Evolutionary conservation across 2,888 invertebrate species (phyloP), one percentile per base, ranked within the genome.

Genomic region (Agonopterix subpropinquella): DNA sequence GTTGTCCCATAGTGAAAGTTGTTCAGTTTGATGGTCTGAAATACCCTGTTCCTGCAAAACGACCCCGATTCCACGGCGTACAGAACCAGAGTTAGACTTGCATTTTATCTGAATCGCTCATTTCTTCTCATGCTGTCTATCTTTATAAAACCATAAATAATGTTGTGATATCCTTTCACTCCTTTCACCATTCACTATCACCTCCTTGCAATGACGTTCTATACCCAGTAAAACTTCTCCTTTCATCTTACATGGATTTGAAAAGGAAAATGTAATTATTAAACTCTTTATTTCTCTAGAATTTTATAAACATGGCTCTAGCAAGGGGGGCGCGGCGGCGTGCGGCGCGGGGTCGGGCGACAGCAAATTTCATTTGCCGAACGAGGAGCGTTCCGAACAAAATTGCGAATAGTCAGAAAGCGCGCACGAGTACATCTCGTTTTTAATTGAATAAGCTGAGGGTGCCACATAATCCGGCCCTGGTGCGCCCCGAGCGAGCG

Each of bases 381-480:
- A 63, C 62, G 65, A 61, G 63, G 64, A 65, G 62, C 44, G 64
- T 64, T 64, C 68, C 62, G 62, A 62, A 65, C 65, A 59, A 68
- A 70, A 71, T 75, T 69, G 67, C 67, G 66, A 72, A 65, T 68
- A 68, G 68, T 67, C 69, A 62, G 65, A 65, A 65, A 61, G 63
- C 65, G 63, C 66, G 65, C 66, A 59, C 63, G 66, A 73, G 65
- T 45, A 69, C 70, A 65, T 74, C 73, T 72, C 67, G 66, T 70
- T 78, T 77, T 78, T 79, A 80, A 80, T 80, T 79, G 79, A 78
- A 77, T 80, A 78, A 79, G 73, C 73, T 65, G 73, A 71, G 78
- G 75, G 78, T 69, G 75, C 74, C 71, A 69, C 67, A 68, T 78
- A 78, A 78, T 78, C 73, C 77, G 64, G 61, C 60, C 64, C 60